Conservation (phyloP, 2,888 invertebrate species). For the Macaria notata region DNA sequence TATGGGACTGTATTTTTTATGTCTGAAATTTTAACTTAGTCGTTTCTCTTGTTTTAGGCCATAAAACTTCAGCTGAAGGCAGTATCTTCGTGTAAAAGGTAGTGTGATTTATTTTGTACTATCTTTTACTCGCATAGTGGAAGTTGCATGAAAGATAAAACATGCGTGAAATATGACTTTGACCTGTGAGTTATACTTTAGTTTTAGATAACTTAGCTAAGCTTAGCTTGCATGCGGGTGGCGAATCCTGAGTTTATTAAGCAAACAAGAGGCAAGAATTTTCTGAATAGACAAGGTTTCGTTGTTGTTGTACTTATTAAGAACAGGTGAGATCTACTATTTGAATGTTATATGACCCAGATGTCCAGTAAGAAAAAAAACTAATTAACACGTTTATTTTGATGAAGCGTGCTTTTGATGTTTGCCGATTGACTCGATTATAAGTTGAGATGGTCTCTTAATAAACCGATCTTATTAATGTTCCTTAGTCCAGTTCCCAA, state of each 20-base stretch:
- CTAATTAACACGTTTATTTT: too few relatives aligned
- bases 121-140: neutral
- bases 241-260: neutral
- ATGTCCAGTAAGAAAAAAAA: neutral
- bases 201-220: too few relatives aligned
- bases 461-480: too few relatives aligned
- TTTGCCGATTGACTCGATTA: too few relatives aligned
- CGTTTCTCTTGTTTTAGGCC: constrained; percentile 2
- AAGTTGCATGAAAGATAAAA: constrained; percentile 2
- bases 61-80: neutral
- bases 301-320: constrained; percentile 3
- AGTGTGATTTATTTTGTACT: constrained; percentile 1
- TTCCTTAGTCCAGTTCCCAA: too few relatives aligned
- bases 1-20: constrained; percentile 30
- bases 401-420: too few relatives aligned
- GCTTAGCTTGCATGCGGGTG: too few relatives aligned
- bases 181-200: too few relatives aligned
- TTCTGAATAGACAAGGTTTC: neutral
- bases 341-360: constrained; percentile 8
- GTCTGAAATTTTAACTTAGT: constrained; percentile 1
- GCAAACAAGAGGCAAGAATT: neutral
- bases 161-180: neutral
- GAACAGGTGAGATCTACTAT: constrained; percentile 2
- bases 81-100: too few relatives aligned
- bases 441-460: too few relatives aligned